phyloP scores from a whole-genome alignment of 2,113 vertebrate genomes.

The Rhea americana region DNA sequence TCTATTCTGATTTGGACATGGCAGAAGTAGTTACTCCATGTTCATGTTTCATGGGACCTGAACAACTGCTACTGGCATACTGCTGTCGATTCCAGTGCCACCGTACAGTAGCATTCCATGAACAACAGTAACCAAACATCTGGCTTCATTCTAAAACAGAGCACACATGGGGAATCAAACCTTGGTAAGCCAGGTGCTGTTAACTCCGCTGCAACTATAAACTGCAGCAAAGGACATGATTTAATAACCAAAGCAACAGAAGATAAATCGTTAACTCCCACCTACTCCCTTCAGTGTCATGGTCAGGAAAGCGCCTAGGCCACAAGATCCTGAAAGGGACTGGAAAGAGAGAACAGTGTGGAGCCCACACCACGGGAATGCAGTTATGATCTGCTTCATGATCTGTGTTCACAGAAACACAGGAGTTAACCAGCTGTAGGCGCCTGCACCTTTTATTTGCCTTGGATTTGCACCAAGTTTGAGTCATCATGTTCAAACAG shows the following conservation, averaged over 20 bases:
- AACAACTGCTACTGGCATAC: background rate
- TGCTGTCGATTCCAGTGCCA: background rate
- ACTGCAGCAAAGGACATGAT: background rate
- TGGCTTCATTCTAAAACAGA: background rate
- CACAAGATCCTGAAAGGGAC: rapidly evolving
- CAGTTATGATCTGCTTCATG: background rate
- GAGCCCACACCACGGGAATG: background rate
- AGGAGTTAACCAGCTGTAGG: conserved; percentile 21
- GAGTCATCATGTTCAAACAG: conserved; percentile 55
- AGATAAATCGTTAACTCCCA: background rate
- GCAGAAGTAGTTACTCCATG: background rate
- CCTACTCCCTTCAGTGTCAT: background rate
- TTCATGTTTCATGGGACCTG: background rate
- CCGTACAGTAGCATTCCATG: rapidly evolving
- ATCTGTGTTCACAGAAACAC: background rate
- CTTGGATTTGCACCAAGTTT: conserved; percentile 51
- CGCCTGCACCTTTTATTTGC: conserved; percentile 27
- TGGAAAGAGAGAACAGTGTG: background rate
- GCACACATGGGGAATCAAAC: background rate
- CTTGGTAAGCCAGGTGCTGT: background rate
- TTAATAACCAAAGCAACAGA: background rate
- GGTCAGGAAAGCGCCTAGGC: background rate
- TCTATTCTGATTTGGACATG: rapidly evolving
- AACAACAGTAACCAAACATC: background rate
- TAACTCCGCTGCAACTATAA: background rate